Base-by-base conservation (phyloP, 2,888 invertebrate species). In the Odontomyia ornata region DNA sequence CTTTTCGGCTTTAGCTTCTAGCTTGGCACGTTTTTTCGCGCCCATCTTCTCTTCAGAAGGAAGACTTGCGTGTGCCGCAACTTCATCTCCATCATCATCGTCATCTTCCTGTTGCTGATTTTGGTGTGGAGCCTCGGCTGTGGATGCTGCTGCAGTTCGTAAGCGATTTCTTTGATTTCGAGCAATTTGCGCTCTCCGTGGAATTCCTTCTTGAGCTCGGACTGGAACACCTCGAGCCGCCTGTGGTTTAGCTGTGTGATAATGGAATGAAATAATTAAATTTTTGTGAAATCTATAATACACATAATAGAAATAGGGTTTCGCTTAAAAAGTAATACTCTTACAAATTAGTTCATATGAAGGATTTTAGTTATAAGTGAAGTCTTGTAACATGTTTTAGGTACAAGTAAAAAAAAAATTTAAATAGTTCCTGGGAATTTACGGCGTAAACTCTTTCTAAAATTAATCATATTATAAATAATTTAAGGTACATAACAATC, bases 1-100 rank as follows among this genome's bases (percentile, higher is more conserved):
- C 85, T 93, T 96, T 84, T 95, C 97, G 80, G 94, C 92, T 86
- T 99, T 99, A 0, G 96, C 96, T 88, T 97, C 97, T 57, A 98
- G 85, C 85, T 99, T 99, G 0, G 95, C 95, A 36, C 95, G 89
- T 88, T 98, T 99, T 87, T 98, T 99, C 0, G 96, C 93, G 11
- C 98, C 98, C 84, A 95, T 91, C 87, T 96, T 98, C 60, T 92
- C 92, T 82, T 94, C 94, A 15, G 82, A 80, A 1, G 77, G 80
- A 4, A 65, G 78, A 3, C 9, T 9, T 1, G 36, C 7, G 1
- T 43, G 7, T 11, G 78, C 56, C 15, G 60, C 62, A n/a, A 85
- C 79, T 80, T 82, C 62, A 83, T 86, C 76, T 81, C 82, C 82
- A 18, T 80, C 88, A 28, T 89, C 87, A 65, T 91, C 90, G 4